A percentile compares a stretch with the other conserved stretches of the same genome.
Conservation (phyloP, 2,113 vertebrate species). For the Actenoides hombroni region DNA sequence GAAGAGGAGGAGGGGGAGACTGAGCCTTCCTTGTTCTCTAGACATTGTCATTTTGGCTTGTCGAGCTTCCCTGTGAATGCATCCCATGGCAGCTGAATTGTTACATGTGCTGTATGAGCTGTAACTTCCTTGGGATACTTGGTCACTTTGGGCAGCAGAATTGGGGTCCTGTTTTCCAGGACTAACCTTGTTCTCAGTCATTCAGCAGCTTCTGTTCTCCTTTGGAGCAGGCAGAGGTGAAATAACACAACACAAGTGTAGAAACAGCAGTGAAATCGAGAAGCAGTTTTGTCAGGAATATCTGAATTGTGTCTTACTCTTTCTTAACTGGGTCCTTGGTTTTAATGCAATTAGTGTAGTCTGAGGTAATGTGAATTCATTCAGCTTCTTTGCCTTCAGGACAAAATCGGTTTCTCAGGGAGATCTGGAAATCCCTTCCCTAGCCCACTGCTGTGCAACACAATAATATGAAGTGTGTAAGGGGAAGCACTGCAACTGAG, state of each 20-base stretch:
- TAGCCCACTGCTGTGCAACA: neutral
- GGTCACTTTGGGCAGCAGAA: neutral
- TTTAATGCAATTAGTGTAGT: slow-evolving; percentile 3
- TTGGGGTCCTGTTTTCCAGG: neutral
- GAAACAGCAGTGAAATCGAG: neutral
- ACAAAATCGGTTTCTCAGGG: slow-evolving; percentile 60
- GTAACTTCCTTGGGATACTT: neutral
- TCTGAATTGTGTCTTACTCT: neutral
- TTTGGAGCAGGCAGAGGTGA: neutral
- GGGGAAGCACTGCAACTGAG: neutral
- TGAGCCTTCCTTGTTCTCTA: neutral
- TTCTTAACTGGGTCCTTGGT: neutral
- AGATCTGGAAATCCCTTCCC: slow-evolving; percentile 41
- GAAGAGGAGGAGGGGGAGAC: neutral
- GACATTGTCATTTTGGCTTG: neutral
- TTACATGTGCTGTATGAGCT: neutral
- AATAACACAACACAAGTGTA: neutral
- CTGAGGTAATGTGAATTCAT: neutral
- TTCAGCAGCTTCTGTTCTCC: neutral
- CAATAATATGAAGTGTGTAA: neutral
- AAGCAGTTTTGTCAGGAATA: neutral
- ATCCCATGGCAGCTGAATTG: neutral
- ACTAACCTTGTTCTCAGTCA: neutral
- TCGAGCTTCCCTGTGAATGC: neutral
- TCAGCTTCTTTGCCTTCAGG: neutral